Percentiles rank a stretch among this genome's conserved stretches.
Conservation (phyloP, 2,797 vertebrate species). For the Emys orbicularis region DNA sequence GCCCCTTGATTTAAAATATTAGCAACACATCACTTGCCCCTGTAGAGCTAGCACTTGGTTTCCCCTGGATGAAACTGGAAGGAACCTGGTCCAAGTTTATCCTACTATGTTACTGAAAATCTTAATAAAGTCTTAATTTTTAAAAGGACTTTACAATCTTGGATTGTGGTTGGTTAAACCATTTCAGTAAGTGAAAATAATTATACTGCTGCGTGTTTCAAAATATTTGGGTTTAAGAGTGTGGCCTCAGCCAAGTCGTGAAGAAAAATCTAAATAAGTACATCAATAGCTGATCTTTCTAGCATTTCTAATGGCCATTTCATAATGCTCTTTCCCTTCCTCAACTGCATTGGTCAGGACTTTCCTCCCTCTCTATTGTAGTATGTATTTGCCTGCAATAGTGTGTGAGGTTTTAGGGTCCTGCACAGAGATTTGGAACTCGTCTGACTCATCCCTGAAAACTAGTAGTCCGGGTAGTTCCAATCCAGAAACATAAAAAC, state of each 20-base stretch:
- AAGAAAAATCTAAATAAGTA: slow-evolving; percentile 19
- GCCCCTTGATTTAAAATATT: not conserved
- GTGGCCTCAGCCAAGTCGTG: accelerated
- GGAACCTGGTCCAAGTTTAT: slow-evolving; percentile 5
- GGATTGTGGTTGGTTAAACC: not conserved
- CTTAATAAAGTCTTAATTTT: slow-evolving; percentile 47
- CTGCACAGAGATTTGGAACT: accelerated
- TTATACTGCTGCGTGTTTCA: slow-evolving; percentile 13
- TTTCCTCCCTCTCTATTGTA: not conserved
- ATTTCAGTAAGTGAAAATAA: not conserved
- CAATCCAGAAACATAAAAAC: accelerated
- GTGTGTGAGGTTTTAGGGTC: accelerated
- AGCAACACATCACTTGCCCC: not conserved
- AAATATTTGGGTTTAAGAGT: slow-evolving; percentile 15
- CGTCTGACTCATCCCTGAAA: not conserved
- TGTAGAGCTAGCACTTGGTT: not conserved
- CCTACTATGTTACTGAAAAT: slow-evolving; percentile 9
- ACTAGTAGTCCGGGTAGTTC: accelerated
- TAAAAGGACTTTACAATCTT: not conserved
- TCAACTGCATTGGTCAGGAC: accelerated
- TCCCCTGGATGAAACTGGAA: slow-evolving; percentile 8
- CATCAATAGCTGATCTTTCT: not conserved
- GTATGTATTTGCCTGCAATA: not conserved
- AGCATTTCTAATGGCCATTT: not conserved
- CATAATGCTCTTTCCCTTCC: not conserved